Conservation (phyloP, 1,140 invertebrate species). For the Samia ricini region DNA sequence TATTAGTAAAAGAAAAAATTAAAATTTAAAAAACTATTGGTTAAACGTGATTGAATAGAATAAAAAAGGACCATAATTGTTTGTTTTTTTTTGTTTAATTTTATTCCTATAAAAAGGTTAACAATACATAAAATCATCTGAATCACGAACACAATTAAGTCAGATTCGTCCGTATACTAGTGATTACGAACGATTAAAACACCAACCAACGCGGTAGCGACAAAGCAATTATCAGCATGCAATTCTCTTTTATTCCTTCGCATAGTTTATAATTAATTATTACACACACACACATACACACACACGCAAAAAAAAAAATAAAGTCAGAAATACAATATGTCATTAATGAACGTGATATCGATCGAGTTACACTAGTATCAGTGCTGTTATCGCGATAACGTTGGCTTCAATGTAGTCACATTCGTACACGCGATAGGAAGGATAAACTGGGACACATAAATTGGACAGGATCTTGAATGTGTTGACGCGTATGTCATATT, state of each 20-base stretch:
- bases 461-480: slow-evolving; percentile 35
- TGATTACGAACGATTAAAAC: neutral
- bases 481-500: slow-evolving; percentile 16
- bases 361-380: slow-evolving; percentile 7
- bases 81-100: too few species aligned
- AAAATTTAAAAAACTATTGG: too few species aligned
- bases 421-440: slow-evolving; percentile 25
- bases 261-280: neutral
- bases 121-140: neutral
- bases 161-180: neutral
- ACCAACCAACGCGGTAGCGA: neutral
- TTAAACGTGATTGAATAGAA: too few species aligned
- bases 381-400: slow-evolving; percentile 17
- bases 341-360: neutral
- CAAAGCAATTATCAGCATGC: neutral
- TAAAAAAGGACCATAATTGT: too few species aligned
- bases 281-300: neutral
- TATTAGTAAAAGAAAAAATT: too few species aligned
- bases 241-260: neutral
- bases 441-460: slow-evolving; percentile 54
- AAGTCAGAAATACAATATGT: neutral
- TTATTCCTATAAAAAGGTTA: neutral
- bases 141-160: neutral
- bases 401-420: slow-evolving; percentile 7
- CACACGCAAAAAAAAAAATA: neutral